Percentiles rank a stretch among this genome's conserved stretches.
phyloP scores from a whole-genome alignment of 2,113 vertebrate genomes.

The Prochilodus magdalenae region DNA sequence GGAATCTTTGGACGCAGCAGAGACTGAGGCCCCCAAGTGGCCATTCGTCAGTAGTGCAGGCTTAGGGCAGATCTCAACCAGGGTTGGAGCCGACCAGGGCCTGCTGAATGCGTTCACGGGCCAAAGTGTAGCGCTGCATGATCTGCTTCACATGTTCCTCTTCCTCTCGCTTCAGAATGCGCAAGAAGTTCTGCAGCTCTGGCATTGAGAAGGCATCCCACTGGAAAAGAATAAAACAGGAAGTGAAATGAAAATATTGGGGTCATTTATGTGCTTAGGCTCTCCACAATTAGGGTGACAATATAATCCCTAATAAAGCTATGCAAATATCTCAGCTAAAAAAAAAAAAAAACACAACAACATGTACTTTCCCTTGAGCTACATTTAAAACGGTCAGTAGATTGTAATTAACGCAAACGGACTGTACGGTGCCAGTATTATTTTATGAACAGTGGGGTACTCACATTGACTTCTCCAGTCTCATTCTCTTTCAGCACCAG shows the following conservation, averaged over 20 bases:
- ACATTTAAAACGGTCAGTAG: too few species aligned
- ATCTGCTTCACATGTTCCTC: conserved; percentile 90
- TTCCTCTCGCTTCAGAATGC: conserved; percentile 94
- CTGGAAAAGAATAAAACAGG: conserved; percentile 70
- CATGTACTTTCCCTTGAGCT: too few species aligned
- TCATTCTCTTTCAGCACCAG: conserved; percentile 97
- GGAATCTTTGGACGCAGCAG: conserved; percentile 8
- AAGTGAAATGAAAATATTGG: neutral
- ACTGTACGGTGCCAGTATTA: neutral
- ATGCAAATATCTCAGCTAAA: too few species aligned
- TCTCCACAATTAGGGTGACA: neutral
- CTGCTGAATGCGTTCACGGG: conserved; percentile 86
- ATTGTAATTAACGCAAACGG: too few species aligned
- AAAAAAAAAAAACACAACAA: too few species aligned
- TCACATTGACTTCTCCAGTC: conserved; percentile 93
- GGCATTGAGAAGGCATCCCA: conserved; percentile 97
- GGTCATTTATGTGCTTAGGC: neutral
- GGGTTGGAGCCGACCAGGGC: conserved; percentile 79
- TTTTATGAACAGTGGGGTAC: conserved; percentile 57
- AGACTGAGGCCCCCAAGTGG: conserved; percentile 26
- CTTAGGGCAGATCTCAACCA: conserved; percentile 74
- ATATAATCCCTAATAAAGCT: too few species aligned
- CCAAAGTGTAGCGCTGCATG: conserved; percentile 84
- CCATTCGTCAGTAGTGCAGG: conserved; percentile 1
- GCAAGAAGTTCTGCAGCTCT: conserved; percentile 94